A percentile compares a stretch with the other conserved stretches of the same genome.
These are phyloP conservation scores for Tolypeutes matacus DNA, from an alignment of 2,797 vertebrate genomes.

Conservation along the genomic window DNA sequence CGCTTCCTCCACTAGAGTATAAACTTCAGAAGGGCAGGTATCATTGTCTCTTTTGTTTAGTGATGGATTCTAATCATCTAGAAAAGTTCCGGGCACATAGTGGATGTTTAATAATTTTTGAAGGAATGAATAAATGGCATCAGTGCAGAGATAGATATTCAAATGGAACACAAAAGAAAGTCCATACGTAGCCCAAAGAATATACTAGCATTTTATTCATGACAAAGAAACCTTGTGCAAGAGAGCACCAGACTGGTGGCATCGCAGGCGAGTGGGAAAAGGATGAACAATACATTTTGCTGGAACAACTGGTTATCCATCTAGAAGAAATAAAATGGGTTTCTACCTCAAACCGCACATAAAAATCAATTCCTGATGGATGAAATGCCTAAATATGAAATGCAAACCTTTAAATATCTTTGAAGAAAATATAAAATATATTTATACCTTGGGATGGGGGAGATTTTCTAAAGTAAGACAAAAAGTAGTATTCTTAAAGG, in stretches of 20 bases:
- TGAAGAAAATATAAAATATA: slow-evolving; percentile 2
- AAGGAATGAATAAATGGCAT: not conserved
- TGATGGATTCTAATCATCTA: not conserved
- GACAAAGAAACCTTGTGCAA: not conserved
- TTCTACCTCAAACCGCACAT: not conserved
- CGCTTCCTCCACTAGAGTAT: not conserved
- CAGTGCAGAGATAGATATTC: not conserved
- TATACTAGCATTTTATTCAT: not conserved
- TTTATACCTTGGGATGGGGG: not conserved
- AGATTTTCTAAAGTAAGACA: not conserved
- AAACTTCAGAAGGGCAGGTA: not conserved
- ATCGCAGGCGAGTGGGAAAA: not conserved
- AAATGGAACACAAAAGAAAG: not conserved
- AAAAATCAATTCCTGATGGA: not conserved
- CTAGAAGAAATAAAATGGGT: not conserved
- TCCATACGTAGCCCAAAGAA: not conserved
- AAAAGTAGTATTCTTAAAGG: not conserved
- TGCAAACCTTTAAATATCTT: slow-evolving; percentile 4
- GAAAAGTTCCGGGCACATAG: not conserved
- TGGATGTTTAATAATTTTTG: not conserved
- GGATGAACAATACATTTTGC: not conserved
- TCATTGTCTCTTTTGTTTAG: not conserved
- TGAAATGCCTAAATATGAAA: slow-evolving; percentile 2
- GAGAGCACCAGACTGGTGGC: not conserved
- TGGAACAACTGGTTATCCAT: not conserved